Conservation (phyloP, 2,888 invertebrate genomes). For the Callinectes sapidus region DNA sequence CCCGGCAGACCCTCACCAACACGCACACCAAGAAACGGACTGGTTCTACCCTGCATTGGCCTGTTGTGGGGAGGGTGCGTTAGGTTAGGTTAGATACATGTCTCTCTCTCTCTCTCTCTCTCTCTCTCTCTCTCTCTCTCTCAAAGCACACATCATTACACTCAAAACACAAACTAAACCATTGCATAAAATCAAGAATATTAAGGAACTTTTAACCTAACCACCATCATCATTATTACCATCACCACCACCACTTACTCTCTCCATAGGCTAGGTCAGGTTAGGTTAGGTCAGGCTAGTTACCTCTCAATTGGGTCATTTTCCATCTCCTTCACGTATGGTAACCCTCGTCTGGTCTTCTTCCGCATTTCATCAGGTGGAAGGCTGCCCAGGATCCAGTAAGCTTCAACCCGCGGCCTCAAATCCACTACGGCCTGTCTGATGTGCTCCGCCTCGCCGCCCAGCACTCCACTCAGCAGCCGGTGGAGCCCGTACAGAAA, state of each 20-base stretch:
- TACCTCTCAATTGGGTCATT: constrained; percentile 62
- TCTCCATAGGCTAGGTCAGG: too few relatives aligned
- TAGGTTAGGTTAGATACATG: neutral
- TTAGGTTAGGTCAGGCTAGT: neutral
- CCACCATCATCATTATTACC: too few relatives aligned
- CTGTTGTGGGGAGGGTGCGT: constrained; percentile 18
- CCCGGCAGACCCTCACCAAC: constrained; percentile 45
- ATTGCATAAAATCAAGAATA: too few relatives aligned
- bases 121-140: neutral
- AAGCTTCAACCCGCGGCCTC: constrained; percentile 88
- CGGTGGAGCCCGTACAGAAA: constrained; percentile 57
- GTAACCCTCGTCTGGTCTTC: constrained; percentile 29
- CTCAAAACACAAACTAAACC: too few relatives aligned
- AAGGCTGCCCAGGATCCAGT: constrained; percentile 88
- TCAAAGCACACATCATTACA: too few relatives aligned
- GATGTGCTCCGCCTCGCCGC: too few relatives aligned
- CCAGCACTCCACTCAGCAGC: constrained; percentile 36
- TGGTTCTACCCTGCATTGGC: constrained; percentile 43
- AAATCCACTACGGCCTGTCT: constrained; percentile 78
- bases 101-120: neutral
- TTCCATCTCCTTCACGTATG: neutral
- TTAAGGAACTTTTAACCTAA: too few relatives aligned
- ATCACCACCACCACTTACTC: too few relatives aligned
- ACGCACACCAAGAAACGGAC: constrained; percentile 44
- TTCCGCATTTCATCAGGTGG: constrained; percentile 46